Evolutionary conservation across 2,113 vertebrate species (phyloP), one percentile per base, ranked within the genome.

Genomic region (Channa maculata): DNA sequence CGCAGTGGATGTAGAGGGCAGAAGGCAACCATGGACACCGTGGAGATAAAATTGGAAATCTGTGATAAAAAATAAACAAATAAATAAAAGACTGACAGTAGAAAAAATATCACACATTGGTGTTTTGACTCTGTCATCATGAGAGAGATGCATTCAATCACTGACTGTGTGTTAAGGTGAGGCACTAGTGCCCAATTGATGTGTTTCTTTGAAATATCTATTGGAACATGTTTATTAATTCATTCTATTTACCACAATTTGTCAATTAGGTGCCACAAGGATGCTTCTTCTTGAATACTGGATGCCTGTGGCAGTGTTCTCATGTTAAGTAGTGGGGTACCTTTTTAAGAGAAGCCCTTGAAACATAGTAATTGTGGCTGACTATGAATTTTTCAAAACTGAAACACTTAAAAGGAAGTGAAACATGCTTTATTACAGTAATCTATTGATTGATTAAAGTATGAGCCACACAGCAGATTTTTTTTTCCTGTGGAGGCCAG

Each of bases 361-460:
- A 24, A 61, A 48, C 2, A 0, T 44, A 24, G 2, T 24, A 41
- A 54, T 49, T 69, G 68, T 5, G 6, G 58, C 52, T 41, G 52
- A 52, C 41, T 8, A 66, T 44, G 33, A 57, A 80, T 71, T 67
- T 7, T 44, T 76, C 62, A 55, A 38, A 71, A 67, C 4, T 48
- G 46, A 57, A 83, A 58, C 45, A 13, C 8, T 38, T 33, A 51
- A 65, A 72, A 66, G 48, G 38, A 73, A 62, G 14, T 46, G 6
- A 65, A 63, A 75, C 38, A 39, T 36, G 44, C 36, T 67, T 60
- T 63, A 44, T 65, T 54, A 65, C 62, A 58, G 63, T 73, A 58
- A 80, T 80, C 65, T 71, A 52, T 15, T 75, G 49, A 63, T 41
- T 71, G 77, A 88, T 83, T 76, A 61, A 63, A 67, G 51, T 0